A percentile compares a stretch with the other conserved stretches of the same genome.
Conservation (phyloP, 2,113 vertebrate genomes). For the Delphinus delphis region DNA sequence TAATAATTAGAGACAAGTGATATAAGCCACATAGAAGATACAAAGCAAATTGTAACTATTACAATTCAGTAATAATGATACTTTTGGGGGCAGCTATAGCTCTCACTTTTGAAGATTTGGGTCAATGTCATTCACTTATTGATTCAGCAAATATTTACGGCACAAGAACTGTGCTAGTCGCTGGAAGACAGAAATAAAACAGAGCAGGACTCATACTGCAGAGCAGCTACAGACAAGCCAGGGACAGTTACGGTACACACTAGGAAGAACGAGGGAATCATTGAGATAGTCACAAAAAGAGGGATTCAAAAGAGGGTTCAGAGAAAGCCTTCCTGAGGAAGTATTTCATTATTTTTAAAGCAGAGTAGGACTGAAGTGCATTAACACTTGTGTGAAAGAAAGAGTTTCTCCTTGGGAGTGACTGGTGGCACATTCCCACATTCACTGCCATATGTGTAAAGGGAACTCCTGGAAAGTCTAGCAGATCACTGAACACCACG, state of each 20-base stretch:
- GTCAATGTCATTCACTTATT: slow-evolving; percentile 6
- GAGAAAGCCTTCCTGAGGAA: background rate
- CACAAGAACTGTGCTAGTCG: background rate
- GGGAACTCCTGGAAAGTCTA: background rate
- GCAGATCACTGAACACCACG: background rate
- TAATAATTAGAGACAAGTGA: background rate
- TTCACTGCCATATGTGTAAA: background rate
- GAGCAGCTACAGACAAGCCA: background rate
- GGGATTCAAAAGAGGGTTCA: background rate
- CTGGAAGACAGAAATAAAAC: background rate
- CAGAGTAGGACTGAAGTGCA: background rate
- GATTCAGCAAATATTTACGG: background rate
- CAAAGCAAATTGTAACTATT: background rate
- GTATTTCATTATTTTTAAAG: background rate
- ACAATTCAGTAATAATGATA: background rate
- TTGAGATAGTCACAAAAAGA: background rate
- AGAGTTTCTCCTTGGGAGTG: background rate
- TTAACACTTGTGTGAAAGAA: background rate
- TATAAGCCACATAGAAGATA: background rate
- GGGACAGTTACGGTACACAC: background rate
- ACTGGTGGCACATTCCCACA: background rate
- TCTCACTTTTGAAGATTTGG: background rate
- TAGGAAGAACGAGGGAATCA: background rate
- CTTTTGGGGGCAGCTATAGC: background rate
- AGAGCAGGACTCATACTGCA: background rate